Base-by-base conservation (phyloP, 2,797 vertebrate species). In the Poeciliopsis gracilis region DNA sequence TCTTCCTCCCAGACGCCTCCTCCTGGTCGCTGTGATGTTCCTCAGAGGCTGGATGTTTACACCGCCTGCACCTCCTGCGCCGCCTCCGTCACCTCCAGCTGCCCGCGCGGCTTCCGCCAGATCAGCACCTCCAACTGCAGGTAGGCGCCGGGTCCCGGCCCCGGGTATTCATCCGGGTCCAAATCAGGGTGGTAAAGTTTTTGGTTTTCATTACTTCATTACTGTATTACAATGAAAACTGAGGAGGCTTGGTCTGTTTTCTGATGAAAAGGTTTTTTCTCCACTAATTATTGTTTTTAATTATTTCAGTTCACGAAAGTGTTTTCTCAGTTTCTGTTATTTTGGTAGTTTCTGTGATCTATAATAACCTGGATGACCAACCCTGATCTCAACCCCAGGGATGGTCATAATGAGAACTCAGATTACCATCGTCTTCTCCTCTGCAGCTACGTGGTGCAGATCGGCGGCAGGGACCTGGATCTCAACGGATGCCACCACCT, bases 381-480 rank as follows among this genome's bases (percentile, higher is more conserved):
- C 49, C 5, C 49, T 51, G 49, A 51, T 7, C 16, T 47, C 5
- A 47, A 47, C 16, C 15, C 16, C 59, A 18, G 30, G 59, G 5
- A 63, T 16, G 61, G 20, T 41, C 63, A 2, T 67, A 67, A 41
- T 5, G 12, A 46, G 43, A 16, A 12, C 5, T 46, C 25, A 71
- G 11, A 20, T 23, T 66, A 4, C 36, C 4, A 0, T 70, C 38
- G 1, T 74, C 25, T 0, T 59, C 77, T 76, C 20, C 83, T 55
- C 91, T 92, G 79, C 92, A 99, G 98, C 30, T 99, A 97, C 3
- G 87, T 93, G 78, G 94, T 99, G 73, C 88, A 95, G 74, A 91
- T 98, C 16, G 96, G 96, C 3, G 90, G 87, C 77, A 90, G 89
- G 0, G 74, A 89, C 5, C 3, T 95, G 81, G 92, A 89, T 80